Evolutionary conservation across 2,888 invertebrate species (phyloP).

Genomic region (Hemaris fuciformis): DNA sequence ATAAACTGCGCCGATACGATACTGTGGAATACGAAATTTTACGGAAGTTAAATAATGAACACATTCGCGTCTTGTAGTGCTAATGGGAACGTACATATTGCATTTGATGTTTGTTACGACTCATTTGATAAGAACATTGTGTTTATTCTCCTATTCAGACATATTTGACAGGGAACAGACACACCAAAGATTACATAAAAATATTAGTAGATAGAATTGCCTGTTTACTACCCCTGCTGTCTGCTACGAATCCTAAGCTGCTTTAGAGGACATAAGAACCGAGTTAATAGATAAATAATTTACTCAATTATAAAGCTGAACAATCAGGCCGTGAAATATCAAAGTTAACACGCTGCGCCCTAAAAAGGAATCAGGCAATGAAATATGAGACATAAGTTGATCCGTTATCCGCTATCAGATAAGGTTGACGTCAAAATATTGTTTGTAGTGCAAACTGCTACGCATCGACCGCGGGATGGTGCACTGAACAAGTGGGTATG

Average conservation of each 20-base stretch:
- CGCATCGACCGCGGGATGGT: constrained; percentile 27
- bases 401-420: constrained; percentile 16
- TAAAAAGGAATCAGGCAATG: background rate
- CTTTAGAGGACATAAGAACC: too few species aligned
- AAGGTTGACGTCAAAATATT: constrained; percentile 23
- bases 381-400: background rate
- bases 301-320: background rate
- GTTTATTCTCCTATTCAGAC: background rate
- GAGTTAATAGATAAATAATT: too few species aligned
- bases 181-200: background rate
- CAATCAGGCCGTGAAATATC: background rate
- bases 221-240: too few species aligned
- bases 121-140: background rate
- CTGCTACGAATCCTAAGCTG: too few species aligned
- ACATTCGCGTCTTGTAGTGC: background rate
- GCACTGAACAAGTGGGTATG: constrained; percentile 23
- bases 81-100: background rate
- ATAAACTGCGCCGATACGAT: constrained; percentile 8
- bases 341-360: background rate
- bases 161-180: too few species aligned
- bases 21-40: constrained; percentile 10
- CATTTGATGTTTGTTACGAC: background rate
- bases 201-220: background rate
- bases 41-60: constrained; percentile 13
- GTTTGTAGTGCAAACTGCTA: constrained; percentile 23